A percentile compares a stretch with the other conserved stretches of the same genome.
These are phyloP conservation scores for Cephus nigrinus DNA, from an alignment of 2,888 invertebrate species.

Conservation along the genomic window DNA sequence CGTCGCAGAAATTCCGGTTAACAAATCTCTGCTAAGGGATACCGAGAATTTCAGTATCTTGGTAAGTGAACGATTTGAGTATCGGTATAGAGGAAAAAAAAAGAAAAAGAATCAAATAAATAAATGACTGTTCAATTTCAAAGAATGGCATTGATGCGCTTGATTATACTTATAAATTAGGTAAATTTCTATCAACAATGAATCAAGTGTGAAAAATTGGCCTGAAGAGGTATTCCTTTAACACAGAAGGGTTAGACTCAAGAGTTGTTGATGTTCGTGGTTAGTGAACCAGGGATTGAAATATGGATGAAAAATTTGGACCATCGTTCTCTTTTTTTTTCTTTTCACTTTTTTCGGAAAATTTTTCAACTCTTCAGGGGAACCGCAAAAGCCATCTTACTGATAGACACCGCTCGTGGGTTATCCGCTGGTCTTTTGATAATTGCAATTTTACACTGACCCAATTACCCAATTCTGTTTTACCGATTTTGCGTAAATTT, in stretches of 20 bases:
- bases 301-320: not conserved
- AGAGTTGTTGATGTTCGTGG: not conserved
- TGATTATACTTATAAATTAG: not conserved
- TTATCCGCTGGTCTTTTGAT: not conserved
- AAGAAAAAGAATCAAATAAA: not conserved
- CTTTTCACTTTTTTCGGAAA: not conserved
- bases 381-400: not conserved
- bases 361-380: not conserved
- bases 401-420: not conserved
- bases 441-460: not conserved
- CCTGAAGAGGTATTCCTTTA: not conserved
- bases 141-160: not conserved
- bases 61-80: not conserved
- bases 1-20: no score
- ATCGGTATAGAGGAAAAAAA: not conserved
- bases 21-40: no score
- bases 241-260: not conserved
- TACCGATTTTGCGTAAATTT: not conserved
- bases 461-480: not conserved
- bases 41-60: no score
- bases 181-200: not conserved
- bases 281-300: not conserved
- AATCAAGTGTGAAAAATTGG: not conserved
- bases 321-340: not conserved
- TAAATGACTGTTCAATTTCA: not conserved